Base-by-base conservation (phyloP, 2,113 vertebrate species). In the Tragelaphus imberbis region DNA sequence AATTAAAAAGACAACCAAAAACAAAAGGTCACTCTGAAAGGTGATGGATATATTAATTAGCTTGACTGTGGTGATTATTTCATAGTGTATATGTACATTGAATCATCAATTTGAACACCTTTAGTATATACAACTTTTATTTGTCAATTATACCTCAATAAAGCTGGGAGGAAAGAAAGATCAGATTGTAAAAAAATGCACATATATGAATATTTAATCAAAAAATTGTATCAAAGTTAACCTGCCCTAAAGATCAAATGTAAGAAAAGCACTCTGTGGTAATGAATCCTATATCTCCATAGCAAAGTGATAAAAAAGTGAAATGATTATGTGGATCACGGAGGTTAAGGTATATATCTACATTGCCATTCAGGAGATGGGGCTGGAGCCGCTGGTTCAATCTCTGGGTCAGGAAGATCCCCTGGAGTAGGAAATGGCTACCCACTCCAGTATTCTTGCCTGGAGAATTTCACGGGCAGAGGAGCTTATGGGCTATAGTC, bases 171-270 rank as follows among this genome's bases (percentile, higher is more conserved):
- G 6, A 84, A 49, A 47, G 84, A 88, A 71, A 91, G 80, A 75
- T 15, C 10, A 77, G 49, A 84, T 88, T 93, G 33, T 30, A 71
- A 97, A 95, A 89, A 84, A 61, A 79, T 61, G 27, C 36, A 71
- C 16, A 51, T 56, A 63, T 87, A 68, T 96, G 65, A 94, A 87
- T 33, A 61, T 90, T 94, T 90, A 88, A 90, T 87, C 1, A 55
- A 97, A 97, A 95, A 23, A 6, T 88, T 23, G 3, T 68, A 77
- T 89, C 79, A 88, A 16, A 87, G 58, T 94, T 96, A 86, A 85
- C 23, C 30, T 86, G 75, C 13, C 14, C 51, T 91, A 88, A 97
- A 98, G 23, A 81, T 96, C 49, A 94, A 93, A 28, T 80, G 25
- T 71, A 89, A 92, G 44, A 63, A 91, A 96, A 92, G 30, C 14